Evolutionary conservation across 2,113 vertebrate species (phyloP).

Genomic region (Phrynosoma platyrhinos): DNA sequence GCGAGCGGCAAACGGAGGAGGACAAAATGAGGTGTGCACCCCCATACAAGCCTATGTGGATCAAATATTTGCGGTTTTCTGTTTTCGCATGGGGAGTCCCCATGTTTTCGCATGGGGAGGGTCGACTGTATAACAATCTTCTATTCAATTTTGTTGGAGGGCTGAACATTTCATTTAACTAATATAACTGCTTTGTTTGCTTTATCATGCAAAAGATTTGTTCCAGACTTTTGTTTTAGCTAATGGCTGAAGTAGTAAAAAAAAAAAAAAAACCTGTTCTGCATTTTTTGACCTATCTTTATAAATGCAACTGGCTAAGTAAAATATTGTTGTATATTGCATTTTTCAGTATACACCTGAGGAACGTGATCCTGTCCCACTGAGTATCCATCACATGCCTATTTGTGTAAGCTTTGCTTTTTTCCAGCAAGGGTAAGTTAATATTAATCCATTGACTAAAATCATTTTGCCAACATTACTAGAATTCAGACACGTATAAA

Average conservation of each 20-base stretch:
- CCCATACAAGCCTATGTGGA: no score
- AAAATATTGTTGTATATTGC: conserved; percentile 20
- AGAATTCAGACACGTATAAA: conserved; percentile 21
- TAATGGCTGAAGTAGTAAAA: background rate
- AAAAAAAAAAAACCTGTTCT: no score
- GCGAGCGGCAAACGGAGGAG: no score
- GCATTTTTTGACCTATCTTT: background rate
- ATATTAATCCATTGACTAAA: background rate
- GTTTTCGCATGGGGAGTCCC: no score
- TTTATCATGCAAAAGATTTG: background rate
- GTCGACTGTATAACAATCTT: background rate
- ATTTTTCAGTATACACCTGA: conserved; percentile 86
- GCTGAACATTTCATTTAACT: background rate
- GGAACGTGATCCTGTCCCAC: conserved; percentile 92
- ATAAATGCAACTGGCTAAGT: background rate
- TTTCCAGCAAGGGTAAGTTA: conserved; percentile 92
- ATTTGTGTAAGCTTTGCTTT: conserved; percentile 96
- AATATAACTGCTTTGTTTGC: background rate
- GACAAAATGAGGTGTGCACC: no score
- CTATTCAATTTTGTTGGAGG: background rate
- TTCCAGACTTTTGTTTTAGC: background rate
- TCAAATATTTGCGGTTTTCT: no score
- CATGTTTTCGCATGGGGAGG: no score
- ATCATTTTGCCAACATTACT: background rate
- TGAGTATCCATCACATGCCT: conserved; percentile 97